Evolutionary conservation across 1,140 invertebrate genomes (phyloP), one percentile per base, ranked within the genome.

Genomic region (Cotesia vestalis): DNA sequence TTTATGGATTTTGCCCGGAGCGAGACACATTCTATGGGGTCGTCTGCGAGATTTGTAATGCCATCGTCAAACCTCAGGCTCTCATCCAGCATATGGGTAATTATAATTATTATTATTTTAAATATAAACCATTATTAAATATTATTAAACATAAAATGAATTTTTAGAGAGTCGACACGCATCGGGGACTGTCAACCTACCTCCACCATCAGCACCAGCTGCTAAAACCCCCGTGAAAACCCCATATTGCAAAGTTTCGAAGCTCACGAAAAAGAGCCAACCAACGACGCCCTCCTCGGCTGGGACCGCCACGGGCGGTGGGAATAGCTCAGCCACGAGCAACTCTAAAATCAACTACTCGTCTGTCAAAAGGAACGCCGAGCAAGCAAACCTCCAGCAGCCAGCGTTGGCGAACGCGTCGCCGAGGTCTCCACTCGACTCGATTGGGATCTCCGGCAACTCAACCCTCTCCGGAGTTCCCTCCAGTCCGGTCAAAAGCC

Each of bases 31-130:
- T 91, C 77, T 89, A 90, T 77, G 89, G 89, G 46, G 90, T 90
- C 12, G 88, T 91, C 77, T 91, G 90, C 81, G 89, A 90, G 81
- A 88, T 90, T 85, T 91, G 90, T 79, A 89, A 90, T 75, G 86
- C 88, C 12, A 88, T 89, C 81, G 89, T 91, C 74, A 91, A 91
- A 86, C 89, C 89, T 64, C 90, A 90, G 85, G 90, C 89, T 63
- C 81, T 88, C 8, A 84, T 84, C 68, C 82, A 86, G 81, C 89
- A 79, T 85, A 90, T 85, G 85, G 89, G 88, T 90, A 89, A 80
- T 84, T 88, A 67, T 76, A 81, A 1, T 35, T 82, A 83, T 70
- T 81, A 81, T 70, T 86, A 88, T 76, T 78, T 78, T 11, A 76
- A 77, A 67, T 68, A 53, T 8, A 64, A 46, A 20, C 35, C 0